Evolutionary conservation across 2,113 vertebrate genomes (phyloP), one percentile per base, ranked within the genome.

Genomic region (Astatotilapia flaviijosephi): DNA sequence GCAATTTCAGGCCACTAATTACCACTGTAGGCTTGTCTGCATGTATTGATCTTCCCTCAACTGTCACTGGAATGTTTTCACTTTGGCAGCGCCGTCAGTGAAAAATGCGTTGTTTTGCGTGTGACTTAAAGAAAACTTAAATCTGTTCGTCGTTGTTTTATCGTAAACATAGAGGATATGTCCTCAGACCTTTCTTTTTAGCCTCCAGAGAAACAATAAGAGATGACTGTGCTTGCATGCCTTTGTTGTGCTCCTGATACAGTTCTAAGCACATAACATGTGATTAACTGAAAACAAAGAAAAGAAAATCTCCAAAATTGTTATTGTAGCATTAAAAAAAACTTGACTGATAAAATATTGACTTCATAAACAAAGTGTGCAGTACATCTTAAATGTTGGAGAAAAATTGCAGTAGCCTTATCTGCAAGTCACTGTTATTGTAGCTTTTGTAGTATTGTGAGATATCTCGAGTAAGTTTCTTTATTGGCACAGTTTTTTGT

Each of bases 1-100:
- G 42, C 89, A 85, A 73, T 89, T 91, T 88, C 85, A 81, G 35
- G 82, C 26, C 47, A 26, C 53, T 88, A 92, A 87, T 94, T 83
- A 86, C 60, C 14, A 5, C 87, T 62, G 21, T 84, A 83, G 88
- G 79, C 79, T 82, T 68, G 37, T 83, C 79, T 89, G 56, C 56
- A 45, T 85, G 51, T 86, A 91, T 87, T 83, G 88, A 92, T 91
- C 79, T 56, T 37, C 40, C 83, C 51, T 90, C 9, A 5, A 31
- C 53, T 65, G 55, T 81, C 75, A 45, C 54, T 70, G 80, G 47
- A 77, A 54, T 45, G 17, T 80, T 80, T 81, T 86, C 70, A 86
- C 9, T 60, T 89, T 86, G 84, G 79, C 28, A 3, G 60, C 3
- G 26, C 21, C 40, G n/a, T 4, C 82, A 47, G 37, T 81, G 40